Conservation (phyloP, 2,888 invertebrate species). For the Meteorus colon region DNA sequence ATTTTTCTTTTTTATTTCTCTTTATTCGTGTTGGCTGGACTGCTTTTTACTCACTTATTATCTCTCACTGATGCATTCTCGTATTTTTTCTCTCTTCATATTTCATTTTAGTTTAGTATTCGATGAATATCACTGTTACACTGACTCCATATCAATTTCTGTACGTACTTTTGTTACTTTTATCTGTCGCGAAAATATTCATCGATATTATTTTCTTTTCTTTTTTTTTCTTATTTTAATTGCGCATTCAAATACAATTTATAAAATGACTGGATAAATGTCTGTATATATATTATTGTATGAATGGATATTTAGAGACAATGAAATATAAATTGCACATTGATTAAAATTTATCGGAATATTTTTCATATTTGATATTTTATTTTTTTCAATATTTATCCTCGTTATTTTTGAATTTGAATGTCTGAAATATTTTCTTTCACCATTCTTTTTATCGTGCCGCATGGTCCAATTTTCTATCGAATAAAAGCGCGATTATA, state of each 20-base stretch:
- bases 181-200: background rate
- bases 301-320: background rate
- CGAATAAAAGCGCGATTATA: slow-evolving; percentile 3
- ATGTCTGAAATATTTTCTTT: too few species aligned
- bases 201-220: background rate
- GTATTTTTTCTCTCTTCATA: background rate
- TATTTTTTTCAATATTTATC: too few species aligned
- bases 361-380: too few species aligned
- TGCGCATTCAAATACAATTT: background rate
- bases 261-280: background rate
- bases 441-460: background rate
- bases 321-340: background rate
- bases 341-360: too few species aligned
- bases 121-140: background rate
- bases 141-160: too few species aligned
- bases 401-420: too few species aligned
- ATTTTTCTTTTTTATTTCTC: slow-evolving; percentile 9
- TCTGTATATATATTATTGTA: background rate
- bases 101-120: background rate
- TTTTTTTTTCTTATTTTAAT: background rate
- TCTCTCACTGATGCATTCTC: background rate
- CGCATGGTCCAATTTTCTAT: background rate
- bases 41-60: background rate
- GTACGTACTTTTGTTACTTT: background rate
- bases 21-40: background rate